phyloP scores from a whole-genome alignment of 2,888 invertebrate species.

The Hypercompe scribonia region DNA sequence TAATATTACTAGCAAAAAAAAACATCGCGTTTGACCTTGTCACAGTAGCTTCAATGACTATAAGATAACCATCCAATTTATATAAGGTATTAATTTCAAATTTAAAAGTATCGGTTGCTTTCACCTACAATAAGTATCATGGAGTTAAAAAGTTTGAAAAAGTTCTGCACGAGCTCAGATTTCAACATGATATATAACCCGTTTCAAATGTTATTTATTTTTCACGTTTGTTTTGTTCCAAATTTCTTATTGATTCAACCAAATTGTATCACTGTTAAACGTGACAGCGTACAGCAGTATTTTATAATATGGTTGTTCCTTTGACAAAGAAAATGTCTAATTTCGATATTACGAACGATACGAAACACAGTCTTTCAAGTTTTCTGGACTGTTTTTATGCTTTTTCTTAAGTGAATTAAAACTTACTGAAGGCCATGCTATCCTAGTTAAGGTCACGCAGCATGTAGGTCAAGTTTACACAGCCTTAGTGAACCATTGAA shows the following conservation, averaged over 20 bases:
- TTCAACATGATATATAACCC: no score
- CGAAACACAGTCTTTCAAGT: neutral
- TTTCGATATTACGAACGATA: no score
- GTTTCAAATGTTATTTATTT: no score
- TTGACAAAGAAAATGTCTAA: no score
- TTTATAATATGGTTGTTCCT: no score
- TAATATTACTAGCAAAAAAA: conserved; percentile 34
- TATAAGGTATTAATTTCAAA: neutral
- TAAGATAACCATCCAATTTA: conserved; percentile 6
- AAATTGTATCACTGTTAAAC: no score
- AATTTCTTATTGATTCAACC: no score
- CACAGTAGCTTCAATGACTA: conserved; percentile 15
- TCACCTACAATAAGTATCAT: neutral
- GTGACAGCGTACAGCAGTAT: no score
- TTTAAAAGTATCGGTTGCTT: neutral
- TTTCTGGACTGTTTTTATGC: neutral
- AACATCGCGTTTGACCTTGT: conserved; percentile 5
- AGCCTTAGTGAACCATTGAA: conserved; percentile 26
- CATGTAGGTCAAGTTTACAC: conserved; percentile 66
- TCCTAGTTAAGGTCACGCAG: conserved; percentile 53
- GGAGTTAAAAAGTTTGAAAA: neutral
- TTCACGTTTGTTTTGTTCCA: no score
- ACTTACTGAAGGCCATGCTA: conserved; percentile 62
- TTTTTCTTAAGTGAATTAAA: neutral
- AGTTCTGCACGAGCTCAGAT: no score